Evolutionary conservation across 2,113 vertebrate species (phyloP).

Genomic region (Halcyon malimbica): DNA sequence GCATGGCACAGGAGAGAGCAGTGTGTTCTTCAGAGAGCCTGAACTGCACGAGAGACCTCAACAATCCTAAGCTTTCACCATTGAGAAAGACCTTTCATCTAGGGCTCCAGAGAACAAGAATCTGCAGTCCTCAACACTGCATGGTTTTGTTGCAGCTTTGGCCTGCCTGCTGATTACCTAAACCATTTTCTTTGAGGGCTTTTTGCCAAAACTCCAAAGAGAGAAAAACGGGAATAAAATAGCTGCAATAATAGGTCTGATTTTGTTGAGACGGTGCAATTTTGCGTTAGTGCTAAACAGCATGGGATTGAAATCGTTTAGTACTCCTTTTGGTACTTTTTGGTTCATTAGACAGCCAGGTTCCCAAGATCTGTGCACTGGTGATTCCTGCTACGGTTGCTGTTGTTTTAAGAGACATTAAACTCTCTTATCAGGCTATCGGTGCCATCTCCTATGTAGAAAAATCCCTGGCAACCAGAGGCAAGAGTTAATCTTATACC

Average conservation of each 20-base stretch:
- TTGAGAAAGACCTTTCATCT: neutral
- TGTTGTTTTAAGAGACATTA: neutral
- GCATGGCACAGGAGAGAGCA: neutral
- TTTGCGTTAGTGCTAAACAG: neutral
- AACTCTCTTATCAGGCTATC: neutral
- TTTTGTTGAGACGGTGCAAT: neutral
- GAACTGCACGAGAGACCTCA: neutral
- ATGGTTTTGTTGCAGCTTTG: neutral
- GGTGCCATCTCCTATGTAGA: neutral
- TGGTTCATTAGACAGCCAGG: neutral
- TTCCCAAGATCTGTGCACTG: neutral
- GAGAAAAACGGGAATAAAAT: neutral
- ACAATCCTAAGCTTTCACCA: neutral
- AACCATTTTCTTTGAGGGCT: neutral
- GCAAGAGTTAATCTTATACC: neutral
- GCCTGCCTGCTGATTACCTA: neutral
- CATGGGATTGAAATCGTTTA: conserved; percentile 20
- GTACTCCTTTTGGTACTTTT: neutral
- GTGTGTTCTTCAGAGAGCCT: neutral
- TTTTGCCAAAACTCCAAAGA: conserved; percentile 5
- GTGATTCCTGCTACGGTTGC: neutral
- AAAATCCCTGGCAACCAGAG: neutral
- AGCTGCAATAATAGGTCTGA: neutral
- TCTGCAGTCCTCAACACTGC: neutral
- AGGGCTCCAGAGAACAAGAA: neutral